These are phyloP conservation scores for Scaptomyza cyrtandrae DNA, from an alignment of 2,888 invertebrate genomes.

Conservation along the genomic window DNA sequence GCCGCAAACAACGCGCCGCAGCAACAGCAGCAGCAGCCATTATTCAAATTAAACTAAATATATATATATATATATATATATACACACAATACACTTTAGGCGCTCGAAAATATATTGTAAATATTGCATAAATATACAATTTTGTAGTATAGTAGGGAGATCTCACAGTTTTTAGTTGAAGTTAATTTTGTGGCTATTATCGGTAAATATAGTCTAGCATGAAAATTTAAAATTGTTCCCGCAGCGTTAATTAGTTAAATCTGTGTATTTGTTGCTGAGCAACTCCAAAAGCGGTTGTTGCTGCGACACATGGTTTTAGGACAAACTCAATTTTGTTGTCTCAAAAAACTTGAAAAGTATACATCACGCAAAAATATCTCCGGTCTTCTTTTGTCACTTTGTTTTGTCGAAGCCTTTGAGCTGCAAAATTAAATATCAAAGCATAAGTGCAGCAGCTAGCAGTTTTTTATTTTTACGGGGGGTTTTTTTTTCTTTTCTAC, in stretches of 20 bases:
- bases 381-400: constrained; percentile 20
- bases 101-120: constrained; percentile 22
- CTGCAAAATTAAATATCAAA: constrained; percentile 77
- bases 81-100: background rate
- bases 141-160: background rate
- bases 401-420: constrained; percentile 73
- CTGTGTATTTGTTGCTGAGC: background rate
- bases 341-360: constrained; percentile 53
- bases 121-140: constrained; percentile 29
- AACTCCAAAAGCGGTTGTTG: background rate
- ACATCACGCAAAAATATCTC: constrained; percentile 56
- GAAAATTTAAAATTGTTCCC: constrained; percentile 24
- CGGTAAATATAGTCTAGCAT: constrained; percentile 23
- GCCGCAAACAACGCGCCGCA: constrained; percentile 37
- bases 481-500: background rate
- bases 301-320: constrained; percentile 4
- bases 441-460: constrained; percentile 69
- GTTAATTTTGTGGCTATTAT: constrained; percentile 50
- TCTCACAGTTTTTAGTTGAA: constrained; percentile 8
- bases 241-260: constrained; percentile 50
- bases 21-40: constrained; percentile 19
- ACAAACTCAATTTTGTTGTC: constrained; percentile 58
- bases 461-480: constrained; percentile 26
- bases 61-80: background rate
- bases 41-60: constrained; percentile 34